Conservation (phyloP, 2,113 vertebrate genomes). For the Notothenia rossii region DNA sequence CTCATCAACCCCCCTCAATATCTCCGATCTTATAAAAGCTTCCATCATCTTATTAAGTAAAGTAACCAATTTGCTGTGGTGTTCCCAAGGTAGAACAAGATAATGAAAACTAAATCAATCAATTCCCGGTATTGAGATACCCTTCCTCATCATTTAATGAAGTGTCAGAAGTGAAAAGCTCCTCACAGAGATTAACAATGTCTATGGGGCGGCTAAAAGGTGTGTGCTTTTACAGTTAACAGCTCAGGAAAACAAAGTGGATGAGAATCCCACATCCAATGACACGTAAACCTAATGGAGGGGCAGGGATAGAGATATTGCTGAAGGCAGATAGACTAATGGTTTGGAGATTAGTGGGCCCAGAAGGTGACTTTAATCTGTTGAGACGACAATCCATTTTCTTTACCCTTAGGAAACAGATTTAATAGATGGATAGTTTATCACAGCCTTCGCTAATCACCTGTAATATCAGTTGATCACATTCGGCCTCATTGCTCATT, state of each 20-base stretch:
- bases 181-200: slow-evolving; percentile 44
- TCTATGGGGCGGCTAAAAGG: slow-evolving; percentile 42
- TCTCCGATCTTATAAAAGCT: not conserved
- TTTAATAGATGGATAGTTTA: slow-evolving; percentile 45
- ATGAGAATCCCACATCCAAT: slow-evolving; percentile 52
- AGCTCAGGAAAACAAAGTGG: slow-evolving; percentile 60
- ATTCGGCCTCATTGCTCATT: not conserved
- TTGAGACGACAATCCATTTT: slow-evolving; percentile 53
- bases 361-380: slow-evolving; percentile 63
- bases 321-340: slow-evolving; percentile 60
- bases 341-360: slow-evolving; percentile 67
- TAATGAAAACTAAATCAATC: slow-evolving; percentile 31
- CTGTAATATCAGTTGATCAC: slow-evolving; percentile 19
- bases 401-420: slow-evolving; percentile 48
- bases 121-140: slow-evolving; percentile 18
- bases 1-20: not conserved
- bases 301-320: slow-evolving; percentile 24
- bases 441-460: slow-evolving; percentile 37
- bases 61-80: not conserved
- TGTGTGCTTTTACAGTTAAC: slow-evolving; percentile 31
- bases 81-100: slow-evolving; percentile 1
- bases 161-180: slow-evolving; percentile 14
- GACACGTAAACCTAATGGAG: slow-evolving; percentile 65
- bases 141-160: slow-evolving; percentile 25
- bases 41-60: not conserved